phyloP scores from a whole-genome alignment of 2,113 vertebrate species.

The Macroglossus sobrinus region DNA sequence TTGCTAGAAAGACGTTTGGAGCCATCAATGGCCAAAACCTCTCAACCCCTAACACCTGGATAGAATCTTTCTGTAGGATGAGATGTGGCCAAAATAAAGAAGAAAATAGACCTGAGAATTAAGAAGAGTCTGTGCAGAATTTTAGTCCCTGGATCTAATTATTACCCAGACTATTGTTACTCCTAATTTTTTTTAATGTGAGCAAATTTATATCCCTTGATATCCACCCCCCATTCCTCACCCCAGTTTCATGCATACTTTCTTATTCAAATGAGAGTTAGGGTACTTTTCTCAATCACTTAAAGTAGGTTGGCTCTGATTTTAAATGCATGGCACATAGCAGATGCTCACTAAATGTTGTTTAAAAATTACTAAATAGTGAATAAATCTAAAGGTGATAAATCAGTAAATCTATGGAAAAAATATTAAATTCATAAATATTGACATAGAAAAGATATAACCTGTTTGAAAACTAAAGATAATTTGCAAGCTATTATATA shows the following conservation, averaged over 20 bases:
- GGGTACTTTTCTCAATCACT: background rate
- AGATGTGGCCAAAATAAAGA: background rate
- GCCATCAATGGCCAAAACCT: background rate
- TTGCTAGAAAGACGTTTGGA: background rate
- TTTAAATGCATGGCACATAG: background rate
- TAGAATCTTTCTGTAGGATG: background rate
- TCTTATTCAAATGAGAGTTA: background rate
- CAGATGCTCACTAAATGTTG: background rate
- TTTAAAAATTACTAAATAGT: background rate
- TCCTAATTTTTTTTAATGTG: background rate
- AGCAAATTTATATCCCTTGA: background rate
- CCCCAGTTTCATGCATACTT: background rate
- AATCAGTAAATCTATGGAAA: background rate
- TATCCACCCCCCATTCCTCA: background rate
- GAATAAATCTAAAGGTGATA: background rate
- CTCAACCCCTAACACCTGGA: background rate
- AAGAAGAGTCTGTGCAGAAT: background rate
- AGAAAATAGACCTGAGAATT: background rate
- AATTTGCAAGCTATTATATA: background rate
- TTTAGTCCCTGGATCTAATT: background rate
- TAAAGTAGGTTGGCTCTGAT: background rate
- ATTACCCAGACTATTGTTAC: background rate
- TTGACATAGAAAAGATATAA: background rate
- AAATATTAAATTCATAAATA: background rate
- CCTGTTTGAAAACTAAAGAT: constrained; percentile 4